Evolutionary conservation across 2,797 vertebrate species (phyloP).

Genomic region (Phalanger gymnotis): DNA sequence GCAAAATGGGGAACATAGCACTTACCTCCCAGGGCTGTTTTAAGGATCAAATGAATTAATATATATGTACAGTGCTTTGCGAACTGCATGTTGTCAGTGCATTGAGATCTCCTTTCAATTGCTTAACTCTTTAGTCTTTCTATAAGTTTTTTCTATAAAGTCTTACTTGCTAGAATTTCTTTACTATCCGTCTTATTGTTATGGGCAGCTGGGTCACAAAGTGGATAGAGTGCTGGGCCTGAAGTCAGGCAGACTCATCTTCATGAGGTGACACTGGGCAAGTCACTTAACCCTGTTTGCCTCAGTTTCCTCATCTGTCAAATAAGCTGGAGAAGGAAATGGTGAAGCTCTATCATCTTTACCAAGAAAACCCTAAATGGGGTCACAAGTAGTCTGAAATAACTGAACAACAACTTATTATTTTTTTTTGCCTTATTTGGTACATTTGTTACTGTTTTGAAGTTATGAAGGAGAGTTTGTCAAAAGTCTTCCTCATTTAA

Average conservation of each 20-base stretch:
- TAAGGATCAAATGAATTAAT: neutral
- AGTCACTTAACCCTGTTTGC: neutral
- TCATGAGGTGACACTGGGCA: neutral
- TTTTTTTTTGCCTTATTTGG: neutral
- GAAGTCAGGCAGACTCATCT: neutral
- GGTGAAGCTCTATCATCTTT: neutral
- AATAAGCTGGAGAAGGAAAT: neutral
- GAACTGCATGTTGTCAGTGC: neutral
- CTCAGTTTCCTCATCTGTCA: neutral
- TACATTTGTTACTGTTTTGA: neutral
- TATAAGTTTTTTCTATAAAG: neutral
- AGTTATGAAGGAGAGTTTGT: neutral
- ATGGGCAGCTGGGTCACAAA: neutral
- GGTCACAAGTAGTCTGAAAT: neutral
- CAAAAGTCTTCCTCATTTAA: neutral
- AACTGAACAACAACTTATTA: neutral
- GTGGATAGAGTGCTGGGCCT: neutral
- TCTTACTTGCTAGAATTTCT: neutral
- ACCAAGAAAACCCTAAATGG: neutral
- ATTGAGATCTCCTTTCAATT: neutral
- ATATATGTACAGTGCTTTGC: neutral
- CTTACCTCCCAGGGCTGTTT: neutral
- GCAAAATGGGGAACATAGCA: neutral
- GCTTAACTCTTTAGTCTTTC: neutral
- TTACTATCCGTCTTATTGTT: neutral